Conservation (phyloP, 1,140 invertebrate species). For the Drosophila simulans region DNA sequence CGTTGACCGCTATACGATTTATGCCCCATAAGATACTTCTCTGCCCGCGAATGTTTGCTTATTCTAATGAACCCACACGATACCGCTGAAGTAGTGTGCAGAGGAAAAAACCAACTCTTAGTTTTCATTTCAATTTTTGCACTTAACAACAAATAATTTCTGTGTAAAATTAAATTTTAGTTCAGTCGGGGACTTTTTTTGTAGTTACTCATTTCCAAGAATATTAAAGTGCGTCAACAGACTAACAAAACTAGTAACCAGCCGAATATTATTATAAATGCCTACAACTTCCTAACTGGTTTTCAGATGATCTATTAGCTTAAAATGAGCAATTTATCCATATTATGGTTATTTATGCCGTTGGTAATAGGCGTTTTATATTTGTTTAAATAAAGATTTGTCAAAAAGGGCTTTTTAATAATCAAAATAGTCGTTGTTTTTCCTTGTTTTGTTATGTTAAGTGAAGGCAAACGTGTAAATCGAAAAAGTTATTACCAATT, state of each 20-base stretch:
- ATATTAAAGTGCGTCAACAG: background rate
- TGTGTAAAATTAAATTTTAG: background rate
- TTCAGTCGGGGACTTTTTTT: background rate
- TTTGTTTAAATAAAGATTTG: too few relatives aligned
- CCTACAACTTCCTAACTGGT: too few relatives aligned
- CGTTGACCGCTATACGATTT: constrained; percentile 63
- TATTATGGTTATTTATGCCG: too few relatives aligned
- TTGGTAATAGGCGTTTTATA: too few relatives aligned
- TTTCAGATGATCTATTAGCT: too few relatives aligned
- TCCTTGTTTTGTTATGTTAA: too few relatives aligned
- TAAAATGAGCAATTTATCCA: too few relatives aligned
- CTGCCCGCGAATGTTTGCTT: constrained; percentile 56
- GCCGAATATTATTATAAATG: background rate
- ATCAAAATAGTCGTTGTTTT: too few relatives aligned
- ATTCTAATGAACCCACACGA: constrained; percentile 70
- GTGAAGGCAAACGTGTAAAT: too few relatives aligned
- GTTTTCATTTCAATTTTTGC: background rate
- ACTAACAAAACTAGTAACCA: background rate
- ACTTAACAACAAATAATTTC: background rate
- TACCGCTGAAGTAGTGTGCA: background rate
- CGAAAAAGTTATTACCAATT: background rate
- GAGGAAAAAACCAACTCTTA: background rate
- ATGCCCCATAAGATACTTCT: constrained; percentile 24
- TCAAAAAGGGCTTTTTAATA: too few relatives aligned
- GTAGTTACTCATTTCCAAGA: background rate